Evolutionary conservation across 2,888 invertebrate species (phyloP).

Genomic region (Bombylius major): DNA sequence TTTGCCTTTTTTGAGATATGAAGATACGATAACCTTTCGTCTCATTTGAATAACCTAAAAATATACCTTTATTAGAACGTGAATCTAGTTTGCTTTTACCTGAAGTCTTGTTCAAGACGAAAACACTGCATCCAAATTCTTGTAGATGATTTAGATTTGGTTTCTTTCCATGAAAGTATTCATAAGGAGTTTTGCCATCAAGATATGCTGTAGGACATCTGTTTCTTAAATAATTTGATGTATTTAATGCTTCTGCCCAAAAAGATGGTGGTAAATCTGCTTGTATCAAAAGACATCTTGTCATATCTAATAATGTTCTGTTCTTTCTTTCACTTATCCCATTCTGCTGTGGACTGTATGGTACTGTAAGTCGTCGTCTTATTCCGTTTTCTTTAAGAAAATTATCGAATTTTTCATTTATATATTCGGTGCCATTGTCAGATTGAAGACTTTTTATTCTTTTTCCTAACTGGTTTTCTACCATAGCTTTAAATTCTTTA

Average conservation of each 20-base stretch:
- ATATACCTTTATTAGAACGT: too few species aligned
- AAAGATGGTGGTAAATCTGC: slow-evolving; percentile 15
- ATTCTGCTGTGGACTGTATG: slow-evolving; percentile 8
- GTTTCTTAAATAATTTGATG: slow-evolving; percentile 9
- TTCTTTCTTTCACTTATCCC: slow-evolving; percentile 5
- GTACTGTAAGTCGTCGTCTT: neutral
- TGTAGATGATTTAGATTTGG: neutral
- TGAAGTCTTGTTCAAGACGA: neutral
- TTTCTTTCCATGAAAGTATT: slow-evolving; percentile 4
- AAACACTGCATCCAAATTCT: neutral
- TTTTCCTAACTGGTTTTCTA: slow-evolving; percentile 6
- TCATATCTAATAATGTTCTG: slow-evolving; percentile 12
- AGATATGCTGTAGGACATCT: slow-evolving; percentile 4
- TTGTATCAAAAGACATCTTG: slow-evolving; percentile 18
- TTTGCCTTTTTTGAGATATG: too few species aligned
- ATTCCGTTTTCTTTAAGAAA: slow-evolving; percentile 2
- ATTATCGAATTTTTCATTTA: neutral
- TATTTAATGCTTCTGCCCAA: slow-evolving; percentile 12
- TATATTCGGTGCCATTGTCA: slow-evolving; percentile 7
- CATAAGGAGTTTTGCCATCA: slow-evolving; percentile 13
- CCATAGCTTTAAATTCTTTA: slow-evolving; percentile 7
- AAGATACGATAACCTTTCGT: too few species aligned
- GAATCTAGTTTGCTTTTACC: too few species aligned
- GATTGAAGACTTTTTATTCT: slow-evolving; percentile 6
- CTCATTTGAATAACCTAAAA: too few species aligned